These are phyloP conservation scores for Cryptocephalus primarius DNA, from an alignment of 2,888 invertebrate species.

Conservation along the genomic window DNA sequence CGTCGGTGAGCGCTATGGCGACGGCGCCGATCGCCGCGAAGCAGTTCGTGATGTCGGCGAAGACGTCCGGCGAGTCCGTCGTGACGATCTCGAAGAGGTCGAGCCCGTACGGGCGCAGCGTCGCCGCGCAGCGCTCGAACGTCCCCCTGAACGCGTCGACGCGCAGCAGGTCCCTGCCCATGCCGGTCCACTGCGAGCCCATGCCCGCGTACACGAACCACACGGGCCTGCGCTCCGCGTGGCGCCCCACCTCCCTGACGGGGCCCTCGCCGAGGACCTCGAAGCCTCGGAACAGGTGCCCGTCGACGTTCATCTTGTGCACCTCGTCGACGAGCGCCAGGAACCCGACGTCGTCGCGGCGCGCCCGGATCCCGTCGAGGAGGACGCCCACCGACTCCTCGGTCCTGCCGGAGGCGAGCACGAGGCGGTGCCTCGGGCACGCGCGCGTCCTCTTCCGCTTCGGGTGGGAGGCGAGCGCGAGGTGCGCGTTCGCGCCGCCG, in stretches of 20 bases:
- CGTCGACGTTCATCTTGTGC: slow-evolving; percentile 52
- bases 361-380: slow-evolving; percentile 46
- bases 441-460: slow-evolving; percentile 18
- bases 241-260: slow-evolving; percentile 6
- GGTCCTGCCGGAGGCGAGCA: slow-evolving; percentile 53
- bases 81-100: slow-evolving; percentile 43
- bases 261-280: slow-evolving; percentile 13
- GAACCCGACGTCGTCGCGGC: slow-evolving; percentile 54
- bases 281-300: slow-evolving; percentile 65
- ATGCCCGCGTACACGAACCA: slow-evolving; percentile 61
- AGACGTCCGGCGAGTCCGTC: slow-evolving; percentile 35
- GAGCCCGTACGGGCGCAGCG: slow-evolving; percentile 42
- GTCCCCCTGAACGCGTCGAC: slow-evolving; percentile 47
- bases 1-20: slow-evolving; percentile 74
- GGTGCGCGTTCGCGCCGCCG: slow-evolving; percentile 50
- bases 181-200: slow-evolving; percentile 55
- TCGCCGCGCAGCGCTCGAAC: slow-evolving; percentile 39
- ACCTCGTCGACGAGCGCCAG: slow-evolving; percentile 61
- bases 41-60: slow-evolving; percentile 44
- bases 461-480: slow-evolving; percentile 35
- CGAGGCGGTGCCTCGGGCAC: slow-evolving; percentile 31
- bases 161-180: slow-evolving; percentile 49
- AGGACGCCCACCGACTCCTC: slow-evolving; percentile 58
- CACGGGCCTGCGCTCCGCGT: slow-evolving; percentile 33
- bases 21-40: slow-evolving; percentile 48